Evolutionary conservation across 2,797 vertebrate species (phyloP).

Genomic region (Epinephelus malabaricus): DNA sequence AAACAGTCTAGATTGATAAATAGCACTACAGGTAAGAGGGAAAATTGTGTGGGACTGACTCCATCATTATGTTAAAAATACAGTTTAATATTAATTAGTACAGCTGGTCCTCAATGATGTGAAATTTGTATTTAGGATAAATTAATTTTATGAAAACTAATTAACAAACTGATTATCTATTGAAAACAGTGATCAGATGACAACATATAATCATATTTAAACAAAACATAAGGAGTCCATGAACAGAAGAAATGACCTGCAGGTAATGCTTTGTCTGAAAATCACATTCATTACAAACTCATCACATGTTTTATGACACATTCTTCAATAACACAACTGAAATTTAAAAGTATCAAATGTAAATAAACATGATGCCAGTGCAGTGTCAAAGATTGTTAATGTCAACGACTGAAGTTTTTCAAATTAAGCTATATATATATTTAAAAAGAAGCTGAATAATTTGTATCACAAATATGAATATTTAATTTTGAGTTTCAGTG

Average conservation of each 20-base stretch:
- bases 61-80: slow-evolving; percentile 6
- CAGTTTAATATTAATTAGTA: not conserved
- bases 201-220: no score
- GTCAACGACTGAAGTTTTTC: not conserved
- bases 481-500: slow-evolving; percentile 15
- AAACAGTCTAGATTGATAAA: no score
- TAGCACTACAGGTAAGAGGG: no score
- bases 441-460: not conserved
- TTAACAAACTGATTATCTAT: no score
- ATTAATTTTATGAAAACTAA: no score
- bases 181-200: no score
- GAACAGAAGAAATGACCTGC: slow-evolving; percentile 13
- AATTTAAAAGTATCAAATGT: not conserved
- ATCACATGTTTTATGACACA: slow-evolving; percentile 40
- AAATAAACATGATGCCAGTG: slow-evolving; percentile 9
- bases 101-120: slow-evolving; percentile 27
- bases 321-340: not conserved
- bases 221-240: not conserved
- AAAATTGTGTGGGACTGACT: not conserved
- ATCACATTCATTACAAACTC: slow-evolving; percentile 14
- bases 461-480: slow-evolving; percentile 1
- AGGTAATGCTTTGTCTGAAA: slow-evolving; percentile 4
- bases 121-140: slow-evolving; percentile 30
- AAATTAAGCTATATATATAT: not conserved
- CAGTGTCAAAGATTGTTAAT: not conserved